Evolutionary conservation across 2,888 invertebrate species (phyloP).

Genomic region (Thera obeliscata): DNA sequence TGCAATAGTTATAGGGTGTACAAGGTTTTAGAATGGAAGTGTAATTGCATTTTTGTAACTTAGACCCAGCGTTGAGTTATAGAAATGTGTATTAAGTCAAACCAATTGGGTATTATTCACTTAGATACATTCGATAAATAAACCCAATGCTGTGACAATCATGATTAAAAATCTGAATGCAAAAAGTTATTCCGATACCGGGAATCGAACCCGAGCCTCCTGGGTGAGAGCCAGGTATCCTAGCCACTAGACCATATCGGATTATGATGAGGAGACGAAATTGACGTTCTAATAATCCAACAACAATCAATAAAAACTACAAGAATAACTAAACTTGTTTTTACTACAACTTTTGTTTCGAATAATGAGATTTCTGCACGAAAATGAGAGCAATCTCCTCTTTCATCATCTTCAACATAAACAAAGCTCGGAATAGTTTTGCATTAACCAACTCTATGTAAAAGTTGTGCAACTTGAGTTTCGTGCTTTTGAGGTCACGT

Average conservation of each 20-base stretch:
- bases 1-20: background rate
- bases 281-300: background rate
- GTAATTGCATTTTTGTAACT: no score
- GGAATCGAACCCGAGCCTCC: constrained; percentile 87
- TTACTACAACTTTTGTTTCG: background rate
- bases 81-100: no score
- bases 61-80: no score
- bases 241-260: constrained; percentile 87
- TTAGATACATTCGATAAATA: no score
- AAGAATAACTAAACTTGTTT: no score
- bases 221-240: constrained; percentile 86
- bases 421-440: constrained; percentile 27
- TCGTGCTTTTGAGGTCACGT: no score
- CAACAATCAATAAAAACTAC: no score
- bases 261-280: constrained; percentile 39
- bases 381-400: constrained; percentile 1
- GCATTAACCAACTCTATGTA: constrained; percentile 12
- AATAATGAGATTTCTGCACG: background rate
- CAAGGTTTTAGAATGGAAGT: background rate
- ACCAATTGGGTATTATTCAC: no score
- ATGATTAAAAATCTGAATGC: constrained; percentile 6
- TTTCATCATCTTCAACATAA: constrained; percentile 25
- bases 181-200: constrained; percentile 82
- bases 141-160: background rate
- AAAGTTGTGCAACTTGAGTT: constrained; percentile 19